Base-by-base conservation (phyloP, 2,113 vertebrate genomes). In the Struthio camelus region DNA sequence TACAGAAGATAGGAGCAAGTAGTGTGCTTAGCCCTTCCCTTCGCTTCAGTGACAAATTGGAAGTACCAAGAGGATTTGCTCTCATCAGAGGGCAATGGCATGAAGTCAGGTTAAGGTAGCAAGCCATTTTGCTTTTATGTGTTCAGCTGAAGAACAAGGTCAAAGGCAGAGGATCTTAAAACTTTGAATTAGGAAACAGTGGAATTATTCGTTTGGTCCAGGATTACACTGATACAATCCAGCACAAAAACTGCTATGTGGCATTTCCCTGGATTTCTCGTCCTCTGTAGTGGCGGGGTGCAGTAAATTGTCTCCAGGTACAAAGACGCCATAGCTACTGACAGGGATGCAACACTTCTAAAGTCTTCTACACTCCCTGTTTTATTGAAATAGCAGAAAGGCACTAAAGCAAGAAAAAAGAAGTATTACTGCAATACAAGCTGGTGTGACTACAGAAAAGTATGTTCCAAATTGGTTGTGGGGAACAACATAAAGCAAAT, bases 31-130 rank as follows among this genome's bases (percentile, higher is more conserved):
- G 91, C 79, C 97, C 97, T 98, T 97, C 97, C 98, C 98, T 98
- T 97, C 69, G 85, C 97, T 94, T 97, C 96, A 98, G 87, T 97
- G 98, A 97, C 98, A 98, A 96, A 97, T 98, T 97, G 98, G 98
- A 97, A 96, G 97, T 97, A 97, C 84, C 96, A 95, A 97, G 97
- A 98, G 97, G 97, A 98, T 98, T 97, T 36, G 38, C 90, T 93
- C 87, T 94, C 92, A 94, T 94, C 91, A 85, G 94, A 96, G 88
- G 79, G 88, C 93, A 93, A 72, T n/a, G 61, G 73, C 89, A 95
- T 0, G 0, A 84, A 94, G 91, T 95, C 46, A 96, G 94, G 96
- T 94, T 92, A 92, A 95, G 85, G 89, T 46, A 94, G 86, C 77
- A 91, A 88, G 66, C 73, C 92, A 93, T 84, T 96, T 88, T 91